These are phyloP conservation scores for Triplophysa dalaica DNA, from an alignment of 2,113 vertebrate genomes.

Conservation along the genomic window DNA sequence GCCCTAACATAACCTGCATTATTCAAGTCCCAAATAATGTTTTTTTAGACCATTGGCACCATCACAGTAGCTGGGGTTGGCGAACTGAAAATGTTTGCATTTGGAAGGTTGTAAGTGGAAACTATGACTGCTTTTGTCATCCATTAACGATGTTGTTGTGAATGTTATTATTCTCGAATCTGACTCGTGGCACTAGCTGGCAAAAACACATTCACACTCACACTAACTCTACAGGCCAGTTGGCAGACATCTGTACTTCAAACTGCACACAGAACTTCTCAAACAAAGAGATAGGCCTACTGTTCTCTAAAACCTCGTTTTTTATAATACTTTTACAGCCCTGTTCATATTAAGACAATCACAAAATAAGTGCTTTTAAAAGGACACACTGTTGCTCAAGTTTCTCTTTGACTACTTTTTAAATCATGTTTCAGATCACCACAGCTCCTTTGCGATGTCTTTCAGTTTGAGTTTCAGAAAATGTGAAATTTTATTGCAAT, in stretches of 20 bases:
- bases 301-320: neutral
- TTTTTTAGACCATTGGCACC: neutral
- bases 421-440: too few species aligned
- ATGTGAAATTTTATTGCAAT: too few species aligned
- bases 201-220: constrained; percentile 26
- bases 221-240: constrained; percentile 27
- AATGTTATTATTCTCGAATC: constrained; percentile 46
- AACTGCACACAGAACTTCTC: constrained; percentile 16
- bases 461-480: too few species aligned
- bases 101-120: constrained; percentile 41
- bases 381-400: too few species aligned
- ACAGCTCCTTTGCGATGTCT: too few species aligned
- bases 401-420: too few species aligned
- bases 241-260: constrained; percentile 48
- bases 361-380: too few species aligned
- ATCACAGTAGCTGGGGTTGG: neutral
- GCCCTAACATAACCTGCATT: neutral
- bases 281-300: neutral
- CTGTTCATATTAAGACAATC: too few species aligned
- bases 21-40: neutral
- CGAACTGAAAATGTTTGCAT: neutral
- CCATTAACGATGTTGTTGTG: constrained; percentile 22
- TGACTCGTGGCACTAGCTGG: constrained; percentile 47
- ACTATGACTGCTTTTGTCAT: constrained; percentile 53
- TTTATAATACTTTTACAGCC: neutral